Percentiles rank a stretch among this genome's conserved stretches.
Conservation (phyloP, 2,113 vertebrate species). For the Onychorhynchus coronatus region DNA sequence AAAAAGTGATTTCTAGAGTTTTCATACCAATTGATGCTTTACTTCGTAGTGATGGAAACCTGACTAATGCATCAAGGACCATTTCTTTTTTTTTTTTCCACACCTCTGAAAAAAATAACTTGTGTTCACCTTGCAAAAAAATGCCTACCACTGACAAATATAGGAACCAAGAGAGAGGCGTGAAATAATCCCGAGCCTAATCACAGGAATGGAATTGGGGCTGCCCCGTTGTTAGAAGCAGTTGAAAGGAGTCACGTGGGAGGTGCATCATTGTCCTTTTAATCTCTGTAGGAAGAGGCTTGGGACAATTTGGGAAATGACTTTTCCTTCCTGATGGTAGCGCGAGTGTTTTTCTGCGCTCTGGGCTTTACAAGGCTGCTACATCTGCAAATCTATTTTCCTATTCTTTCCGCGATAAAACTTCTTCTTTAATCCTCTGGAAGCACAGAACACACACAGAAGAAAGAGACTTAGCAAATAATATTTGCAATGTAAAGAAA, state of each 20-base stretch:
- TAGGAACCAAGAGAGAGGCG: neutral
- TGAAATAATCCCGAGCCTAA: neutral
- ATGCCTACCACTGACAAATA: neutral
- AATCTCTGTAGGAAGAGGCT: conserved; percentile 6
- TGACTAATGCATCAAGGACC: conserved; percentile 13
- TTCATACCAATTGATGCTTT: conserved; percentile 49
- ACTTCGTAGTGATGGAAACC: conserved; percentile 35
- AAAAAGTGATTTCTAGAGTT: conserved; percentile 61
- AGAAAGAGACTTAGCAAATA: neutral
- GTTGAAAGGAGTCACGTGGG: neutral
- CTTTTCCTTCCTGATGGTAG: neutral
- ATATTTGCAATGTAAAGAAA: neutral
- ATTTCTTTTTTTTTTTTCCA: neutral
- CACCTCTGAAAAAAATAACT: conserved; percentile 2
- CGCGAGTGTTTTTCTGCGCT: neutral
- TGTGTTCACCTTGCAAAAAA: conserved; percentile 26
- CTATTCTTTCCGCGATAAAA: neutral
- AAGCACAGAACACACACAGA: neutral
- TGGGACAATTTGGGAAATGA: neutral
- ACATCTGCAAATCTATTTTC: conserved; percentile 24
- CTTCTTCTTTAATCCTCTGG: neutral
- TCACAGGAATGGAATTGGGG: neutral
- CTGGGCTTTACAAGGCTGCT: neutral
- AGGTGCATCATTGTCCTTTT: conserved; percentile 22
- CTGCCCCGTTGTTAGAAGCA: neutral